A percentile compares a stretch with the other conserved stretches of the same genome.
phyloP scores from a whole-genome alignment of 1,140 invertebrate genomes.

The Oryzaephilus surinamensis region DNA sequence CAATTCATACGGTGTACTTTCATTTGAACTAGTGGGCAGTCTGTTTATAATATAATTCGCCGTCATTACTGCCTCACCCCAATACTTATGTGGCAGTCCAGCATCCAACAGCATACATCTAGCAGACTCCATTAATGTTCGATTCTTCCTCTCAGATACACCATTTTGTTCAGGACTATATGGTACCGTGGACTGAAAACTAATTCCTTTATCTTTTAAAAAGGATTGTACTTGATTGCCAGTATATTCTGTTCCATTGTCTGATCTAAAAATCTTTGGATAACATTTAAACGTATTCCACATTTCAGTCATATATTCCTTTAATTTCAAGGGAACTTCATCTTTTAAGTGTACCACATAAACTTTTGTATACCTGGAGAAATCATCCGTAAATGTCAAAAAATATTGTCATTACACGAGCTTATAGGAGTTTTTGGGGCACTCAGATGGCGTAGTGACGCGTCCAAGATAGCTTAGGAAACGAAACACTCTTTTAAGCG shows the following conservation, averaged over 20 bases:
- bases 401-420: no score
- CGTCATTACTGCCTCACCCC: constrained; percentile 3
- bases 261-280: no score
- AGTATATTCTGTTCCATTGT: constrained; percentile 2
- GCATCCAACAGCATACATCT: constrained; percentile 1
- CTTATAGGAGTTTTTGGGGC: no score
- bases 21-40: not conserved
- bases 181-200: not conserved
- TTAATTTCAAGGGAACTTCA: no score
- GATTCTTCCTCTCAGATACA: not conserved
- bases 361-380: no score
- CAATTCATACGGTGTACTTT: constrained; percentile 4
- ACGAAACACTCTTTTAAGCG: no score
- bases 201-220: constrained; percentile 2
- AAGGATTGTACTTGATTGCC: not conserved
- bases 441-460: no score
- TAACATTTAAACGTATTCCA: no score
- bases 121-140: not conserved
- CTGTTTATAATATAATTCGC: constrained; percentile 2
- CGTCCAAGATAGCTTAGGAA: no score
- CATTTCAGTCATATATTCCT: no score
- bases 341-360: no score
- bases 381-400: no score
- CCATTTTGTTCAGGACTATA: constrained; percentile 4
- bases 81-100: not conserved